phyloP scores from a whole-genome alignment of 2,113 vertebrate genomes.

The Mus spicilegus region DNA sequence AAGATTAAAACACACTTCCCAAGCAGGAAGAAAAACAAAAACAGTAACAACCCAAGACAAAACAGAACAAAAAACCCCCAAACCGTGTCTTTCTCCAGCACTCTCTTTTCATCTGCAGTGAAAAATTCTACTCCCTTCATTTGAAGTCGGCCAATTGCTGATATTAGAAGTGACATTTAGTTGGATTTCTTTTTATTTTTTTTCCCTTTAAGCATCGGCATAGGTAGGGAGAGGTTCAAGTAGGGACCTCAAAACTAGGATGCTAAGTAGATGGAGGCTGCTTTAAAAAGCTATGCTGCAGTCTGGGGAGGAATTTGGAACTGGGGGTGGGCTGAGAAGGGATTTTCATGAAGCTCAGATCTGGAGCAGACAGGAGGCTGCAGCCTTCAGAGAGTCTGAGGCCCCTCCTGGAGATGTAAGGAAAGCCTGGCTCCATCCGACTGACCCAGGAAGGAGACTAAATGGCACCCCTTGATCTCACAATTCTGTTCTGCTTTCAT shows the following conservation, averaged over 20 bases:
- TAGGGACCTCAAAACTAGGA: neutral
- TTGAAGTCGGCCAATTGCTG: neutral
- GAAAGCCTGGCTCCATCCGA: neutral
- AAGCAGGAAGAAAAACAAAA: neutral
- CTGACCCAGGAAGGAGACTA: slow-evolving; percentile 41
- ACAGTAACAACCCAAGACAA: neutral
- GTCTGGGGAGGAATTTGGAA: no score
- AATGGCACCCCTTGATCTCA: slow-evolving; percentile 65
- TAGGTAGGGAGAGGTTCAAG: neutral
- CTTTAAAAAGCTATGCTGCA: slow-evolving; percentile 17
- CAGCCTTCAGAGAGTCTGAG: neutral
- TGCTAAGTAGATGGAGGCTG: neutral
- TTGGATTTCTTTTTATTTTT: neutral
- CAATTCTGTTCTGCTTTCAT: slow-evolving; percentile 62
- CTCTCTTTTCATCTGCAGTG: neutral
- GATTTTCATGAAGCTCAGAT: neutral
- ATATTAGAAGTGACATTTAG: slow-evolving; percentile 46
- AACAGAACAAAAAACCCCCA: neutral
- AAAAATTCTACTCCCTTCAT: slow-evolving; percentile 5
- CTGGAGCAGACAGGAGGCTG: neutral
- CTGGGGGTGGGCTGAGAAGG: no score
- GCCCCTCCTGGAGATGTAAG: neutral
- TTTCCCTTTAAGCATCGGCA: rapidly evolving
- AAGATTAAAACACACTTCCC: neutral
- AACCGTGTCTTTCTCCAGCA: neutral